These are phyloP conservation scores for Drosophila ochracea DNA, from an alignment of 2,888 invertebrate genomes.

Conservation along the genomic window DNA sequence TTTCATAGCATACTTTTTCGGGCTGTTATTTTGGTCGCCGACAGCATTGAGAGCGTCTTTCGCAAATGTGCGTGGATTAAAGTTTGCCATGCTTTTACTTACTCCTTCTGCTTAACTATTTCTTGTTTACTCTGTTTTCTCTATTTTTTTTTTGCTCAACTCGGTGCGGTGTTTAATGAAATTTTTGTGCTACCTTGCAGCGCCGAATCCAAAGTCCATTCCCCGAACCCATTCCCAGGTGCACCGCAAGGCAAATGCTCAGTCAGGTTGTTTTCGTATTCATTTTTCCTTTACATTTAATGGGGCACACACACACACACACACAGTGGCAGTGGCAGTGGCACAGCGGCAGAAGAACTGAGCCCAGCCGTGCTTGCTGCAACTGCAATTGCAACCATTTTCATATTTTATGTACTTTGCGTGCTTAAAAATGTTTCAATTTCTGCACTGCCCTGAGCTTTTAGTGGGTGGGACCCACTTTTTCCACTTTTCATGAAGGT, in stretches of 20 bases:
- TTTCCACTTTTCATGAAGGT: slow-evolving; percentile 66
- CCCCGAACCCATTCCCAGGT: not conserved
- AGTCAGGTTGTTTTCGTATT: slow-evolving; percentile 37
- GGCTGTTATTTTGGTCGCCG: slow-evolving; percentile 29
- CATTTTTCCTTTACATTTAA: slow-evolving; percentile 7
- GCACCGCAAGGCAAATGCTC: slow-evolving; percentile 41
- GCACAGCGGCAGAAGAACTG: slow-evolving; percentile 41
- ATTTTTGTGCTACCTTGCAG: slow-evolving; percentile 52
- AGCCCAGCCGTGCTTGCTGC: slow-evolving; percentile 27
- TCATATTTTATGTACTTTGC: slow-evolving; percentile 78
- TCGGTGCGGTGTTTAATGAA: slow-evolving; percentile 69
- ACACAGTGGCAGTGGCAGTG: not conserved
- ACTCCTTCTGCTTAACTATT: slow-evolving; percentile 23
- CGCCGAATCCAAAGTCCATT: slow-evolving; percentile 12
- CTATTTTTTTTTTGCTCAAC: slow-evolving; percentile 39
- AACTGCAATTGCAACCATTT: slow-evolving; percentile 59
- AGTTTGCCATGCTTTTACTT: slow-evolving; percentile 69
- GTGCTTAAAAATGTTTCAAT: slow-evolving; percentile 71
- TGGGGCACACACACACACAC: slow-evolving; percentile 7
- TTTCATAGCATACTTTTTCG: slow-evolving; percentile 37
- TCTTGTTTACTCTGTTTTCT: not conserved
- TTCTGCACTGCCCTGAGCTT: slow-evolving; percentile 29
- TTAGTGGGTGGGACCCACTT: slow-evolving; percentile 24
- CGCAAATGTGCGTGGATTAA: slow-evolving; percentile 68
- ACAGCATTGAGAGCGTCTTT: slow-evolving; percentile 34